Percentiles rank a stretch among this genome's conserved stretches.
phyloP scores from a whole-genome alignment of 2,797 vertebrate species.

The Jordanella pulchra region DNA sequence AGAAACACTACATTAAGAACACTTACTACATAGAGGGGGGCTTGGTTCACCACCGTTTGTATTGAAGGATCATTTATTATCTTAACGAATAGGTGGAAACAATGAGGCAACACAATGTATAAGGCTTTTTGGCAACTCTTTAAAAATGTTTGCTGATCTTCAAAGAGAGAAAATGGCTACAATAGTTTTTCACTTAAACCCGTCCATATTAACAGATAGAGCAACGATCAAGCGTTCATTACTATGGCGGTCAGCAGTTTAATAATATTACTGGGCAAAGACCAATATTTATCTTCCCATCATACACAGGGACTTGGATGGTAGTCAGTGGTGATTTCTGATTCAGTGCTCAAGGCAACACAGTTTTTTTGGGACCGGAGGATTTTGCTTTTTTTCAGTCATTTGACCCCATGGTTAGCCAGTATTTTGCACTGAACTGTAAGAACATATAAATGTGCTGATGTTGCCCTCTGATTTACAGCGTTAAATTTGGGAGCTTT shows the following conservation, averaged over 20 bases:
- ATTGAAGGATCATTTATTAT: not conserved
- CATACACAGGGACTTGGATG: not conserved
- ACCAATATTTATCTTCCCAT: not conserved
- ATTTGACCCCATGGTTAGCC: not conserved
- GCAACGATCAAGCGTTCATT: not conserved
- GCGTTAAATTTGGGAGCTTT: not conserved
- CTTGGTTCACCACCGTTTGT: not conserved
- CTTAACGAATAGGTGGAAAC: not conserved
- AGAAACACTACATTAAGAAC: slow-evolving; percentile 1
- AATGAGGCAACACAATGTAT: not conserved
- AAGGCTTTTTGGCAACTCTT: not conserved
- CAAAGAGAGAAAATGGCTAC: not conserved
- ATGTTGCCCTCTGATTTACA: not conserved
- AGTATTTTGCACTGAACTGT: not conserved
- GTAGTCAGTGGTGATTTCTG: not conserved
- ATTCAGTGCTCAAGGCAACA: not conserved
- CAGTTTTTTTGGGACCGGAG: not conserved
- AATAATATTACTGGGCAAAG: not conserved
- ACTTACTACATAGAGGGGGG: not conserved
- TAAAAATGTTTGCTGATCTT: not conserved
- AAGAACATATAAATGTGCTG: not conserved
- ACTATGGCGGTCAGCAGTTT: not conserved
- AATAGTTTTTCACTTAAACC: not conserved
- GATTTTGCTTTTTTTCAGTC: not conserved
- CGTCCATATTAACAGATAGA: not conserved